A percentile compares a stretch with the other conserved stretches of the same genome.
These are phyloP conservation scores for Xiphorhynchus elegans DNA, from an alignment of 2,113 vertebrate species.

Conservation along the genomic window DNA sequence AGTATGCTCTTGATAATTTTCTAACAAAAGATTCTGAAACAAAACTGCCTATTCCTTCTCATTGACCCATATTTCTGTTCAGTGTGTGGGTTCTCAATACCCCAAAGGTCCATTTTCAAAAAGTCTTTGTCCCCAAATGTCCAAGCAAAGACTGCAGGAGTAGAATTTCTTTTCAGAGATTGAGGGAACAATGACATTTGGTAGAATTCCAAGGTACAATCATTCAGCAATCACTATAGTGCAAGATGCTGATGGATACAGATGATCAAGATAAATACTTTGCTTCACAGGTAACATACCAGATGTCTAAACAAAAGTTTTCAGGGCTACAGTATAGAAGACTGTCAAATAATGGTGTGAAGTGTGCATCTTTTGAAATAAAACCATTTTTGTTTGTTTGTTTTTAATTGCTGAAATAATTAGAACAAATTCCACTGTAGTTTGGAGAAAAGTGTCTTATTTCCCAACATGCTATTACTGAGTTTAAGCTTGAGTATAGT, in stretches of 20 bases:
- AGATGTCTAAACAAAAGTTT: neutral
- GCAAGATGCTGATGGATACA: neutral
- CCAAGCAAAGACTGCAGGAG: fast-evolving
- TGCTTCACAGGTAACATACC: neutral
- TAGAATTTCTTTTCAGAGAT: neutral
- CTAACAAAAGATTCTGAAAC: neutral
- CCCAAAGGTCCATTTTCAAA: neutral
- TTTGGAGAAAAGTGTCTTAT: neutral
- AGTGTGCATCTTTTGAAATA: neutral
- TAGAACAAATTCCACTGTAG: neutral
- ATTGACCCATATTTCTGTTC: neutral
- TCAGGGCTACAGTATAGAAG: neutral
- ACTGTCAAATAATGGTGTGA: neutral
- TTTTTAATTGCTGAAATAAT: neutral
- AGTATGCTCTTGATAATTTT: neutral
- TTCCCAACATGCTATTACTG: neutral
- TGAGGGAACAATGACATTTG: neutral
- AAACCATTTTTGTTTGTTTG: neutral
- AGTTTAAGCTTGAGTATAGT: neutral
- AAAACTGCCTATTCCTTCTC: neutral
- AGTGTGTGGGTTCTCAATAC: neutral
- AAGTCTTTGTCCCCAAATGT: neutral
- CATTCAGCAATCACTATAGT: neutral
- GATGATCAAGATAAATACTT: neutral
- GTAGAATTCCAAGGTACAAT: neutral